Evolutionary conservation across 2,888 invertebrate genomes (phyloP).

Genomic region (Rhamnusium bicolor): DNA sequence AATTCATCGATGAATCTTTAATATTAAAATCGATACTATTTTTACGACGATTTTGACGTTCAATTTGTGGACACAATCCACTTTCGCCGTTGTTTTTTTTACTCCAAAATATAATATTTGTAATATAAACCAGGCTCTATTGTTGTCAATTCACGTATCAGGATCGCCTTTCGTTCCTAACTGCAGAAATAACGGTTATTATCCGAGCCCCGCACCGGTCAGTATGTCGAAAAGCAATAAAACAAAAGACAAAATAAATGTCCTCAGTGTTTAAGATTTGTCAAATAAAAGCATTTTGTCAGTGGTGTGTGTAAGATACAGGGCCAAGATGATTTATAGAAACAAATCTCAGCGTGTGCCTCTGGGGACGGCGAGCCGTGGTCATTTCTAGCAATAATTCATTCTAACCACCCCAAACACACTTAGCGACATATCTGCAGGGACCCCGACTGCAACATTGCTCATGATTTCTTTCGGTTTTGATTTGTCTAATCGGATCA

Average conservation of each 20-base stretch:
- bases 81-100: too few relatives aligned
- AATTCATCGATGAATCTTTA: too few relatives aligned
- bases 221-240: not conserved
- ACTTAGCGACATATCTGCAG: conserved; percentile 44
- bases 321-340: conserved; percentile 55
- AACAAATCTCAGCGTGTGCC: conserved; percentile 54
- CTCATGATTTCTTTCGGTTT: conserved; percentile 6
- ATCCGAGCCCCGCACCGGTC: too few relatives aligned
- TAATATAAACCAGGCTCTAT: too few relatives aligned
- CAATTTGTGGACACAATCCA: too few relatives aligned
- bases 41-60: too few relatives aligned
- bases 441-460: conserved; percentile 10
- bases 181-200: too few relatives aligned
- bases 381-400: conserved; percentile 55
- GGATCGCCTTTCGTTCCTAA: too few relatives aligned
- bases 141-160: too few relatives aligned
- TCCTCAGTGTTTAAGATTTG: conserved; percentile 55
- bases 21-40: too few relatives aligned
- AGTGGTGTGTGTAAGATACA: conserved; percentile 53
- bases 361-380: conserved; percentile 52
- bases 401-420: conserved; percentile 49
- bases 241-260: conserved; percentile 7
- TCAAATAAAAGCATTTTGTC: conserved; percentile 60
- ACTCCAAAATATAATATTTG: too few relatives aligned
- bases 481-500: not conserved